A percentile compares a stretch with the other conserved stretches of the same genome.
phyloP scores from a whole-genome alignment of 1,140 invertebrate genomes.

The Drosophila orena region DNA sequence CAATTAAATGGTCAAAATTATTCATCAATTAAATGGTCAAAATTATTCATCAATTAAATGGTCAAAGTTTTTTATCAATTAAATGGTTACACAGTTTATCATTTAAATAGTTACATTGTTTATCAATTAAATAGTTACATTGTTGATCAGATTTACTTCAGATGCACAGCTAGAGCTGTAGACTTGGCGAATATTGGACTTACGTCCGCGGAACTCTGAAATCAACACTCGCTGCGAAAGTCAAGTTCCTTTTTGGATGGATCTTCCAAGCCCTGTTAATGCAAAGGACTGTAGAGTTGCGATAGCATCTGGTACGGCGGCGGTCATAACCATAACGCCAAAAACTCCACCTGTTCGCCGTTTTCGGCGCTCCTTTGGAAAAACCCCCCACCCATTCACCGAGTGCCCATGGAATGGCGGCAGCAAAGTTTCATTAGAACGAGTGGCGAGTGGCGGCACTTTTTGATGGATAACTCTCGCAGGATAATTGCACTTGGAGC shows the following conservation, averaged over 20 bases:
- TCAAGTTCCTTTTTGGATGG: conserved; percentile 7
- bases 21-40: too few relatives aligned
- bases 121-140: too few relatives aligned
- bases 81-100: too few relatives aligned
- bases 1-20: too few relatives aligned
- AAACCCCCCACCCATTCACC: neutral
- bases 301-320: conserved; percentile 39
- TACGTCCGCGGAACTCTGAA: neutral
- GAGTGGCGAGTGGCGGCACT: conserved; percentile 33
- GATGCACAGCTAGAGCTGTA: too few relatives aligned
- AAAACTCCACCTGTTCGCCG: conserved; percentile 24
- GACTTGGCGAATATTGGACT: too few relatives aligned
- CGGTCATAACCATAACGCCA: conserved; percentile 34
- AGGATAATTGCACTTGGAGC: conserved; percentile 73
- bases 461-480: conserved; percentile 68
- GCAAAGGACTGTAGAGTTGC: conserved; percentile 2
- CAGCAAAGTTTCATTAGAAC: conserved; percentile 63
- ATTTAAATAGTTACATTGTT: too few relatives aligned
- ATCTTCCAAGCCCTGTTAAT: conserved; percentile 14
- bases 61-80: too few relatives aligned
- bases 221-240: neutral
- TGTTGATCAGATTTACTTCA: too few relatives aligned
- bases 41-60: too few relatives aligned
- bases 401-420: conserved; percentile 11
- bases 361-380: too few relatives aligned